Evolutionary conservation across 92 coral and sea anemone genomes (phyloP), one percentile per base, ranked within the genome.

Genomic region (Zoanthus sociatus): DNA sequence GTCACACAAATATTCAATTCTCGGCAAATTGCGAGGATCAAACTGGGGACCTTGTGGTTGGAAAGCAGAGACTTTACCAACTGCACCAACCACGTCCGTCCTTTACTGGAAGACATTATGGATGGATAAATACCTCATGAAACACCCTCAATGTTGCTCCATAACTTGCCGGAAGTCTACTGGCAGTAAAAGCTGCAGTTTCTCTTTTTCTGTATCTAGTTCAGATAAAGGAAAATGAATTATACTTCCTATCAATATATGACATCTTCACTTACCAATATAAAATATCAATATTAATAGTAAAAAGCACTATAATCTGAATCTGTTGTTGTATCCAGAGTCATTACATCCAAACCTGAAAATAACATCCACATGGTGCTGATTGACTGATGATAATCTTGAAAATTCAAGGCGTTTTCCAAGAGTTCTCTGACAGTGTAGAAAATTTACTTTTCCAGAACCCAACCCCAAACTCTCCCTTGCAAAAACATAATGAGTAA

Each of bases 71-170:
- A 26, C 0, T 0, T 26, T 26, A 26, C 26, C 0, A 26, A 26
- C 26, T 26, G 26, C 0, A 0, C 26, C 26, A 26, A 26, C 26
- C 26, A 26, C 0, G 26, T 26, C 9, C 53, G n/a, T 0, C 26
- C 26, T 50, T 50, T 7, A 63, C 69, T 6, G 2, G 20, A n/a
- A 63, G 21, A 7, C 5, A 4, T 18, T 17, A 18, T 61, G 20
- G 20, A 0, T n/a, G 8, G 7, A 37, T 21, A 33, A 42, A 9
- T 87, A 97, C 99, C 91, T 97, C 99, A 83, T 93, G 98, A 78
- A 97, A 88, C 1, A 92, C 98, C 78, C 95, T 90, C 32, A 94
- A 90, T 14, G 97, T 97, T 60, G 99, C 93, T 73, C 98, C 99
- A 88, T 94, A 97, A 86, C 90, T 90, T 73, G 97, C 93, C 18